Percentiles rank a stretch among this genome's conserved stretches.
phyloP scores from a whole-genome alignment of 2,113 vertebrate genomes.

The Podocnemis expansa region DNA sequence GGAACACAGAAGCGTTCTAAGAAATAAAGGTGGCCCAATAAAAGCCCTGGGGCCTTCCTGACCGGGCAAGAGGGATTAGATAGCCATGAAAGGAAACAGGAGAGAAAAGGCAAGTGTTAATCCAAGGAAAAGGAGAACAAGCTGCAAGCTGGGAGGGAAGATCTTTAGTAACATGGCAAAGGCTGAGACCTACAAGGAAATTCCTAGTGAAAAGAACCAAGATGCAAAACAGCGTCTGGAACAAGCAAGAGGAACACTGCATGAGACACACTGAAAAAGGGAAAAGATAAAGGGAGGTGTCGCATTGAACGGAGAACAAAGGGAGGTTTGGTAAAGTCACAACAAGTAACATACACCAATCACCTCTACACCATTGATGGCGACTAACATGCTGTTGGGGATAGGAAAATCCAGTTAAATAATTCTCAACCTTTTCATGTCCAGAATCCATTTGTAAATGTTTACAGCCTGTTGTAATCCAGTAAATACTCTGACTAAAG shows the following conservation, averaged over 20 bases:
- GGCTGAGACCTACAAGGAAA: neutral
- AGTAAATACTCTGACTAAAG: neutral
- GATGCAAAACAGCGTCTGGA: fast-evolving
- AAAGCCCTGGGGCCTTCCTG: neutral
- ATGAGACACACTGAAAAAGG: neutral
- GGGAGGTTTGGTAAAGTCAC: neutral
- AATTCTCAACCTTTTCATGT: neutral
- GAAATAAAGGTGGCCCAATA: neutral
- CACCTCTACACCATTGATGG: neutral
- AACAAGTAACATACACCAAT: neutral
- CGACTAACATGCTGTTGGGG: neutral
- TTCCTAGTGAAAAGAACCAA: neutral
- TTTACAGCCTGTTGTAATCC: neutral
- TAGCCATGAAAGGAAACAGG: neutral
- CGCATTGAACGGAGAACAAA: neutral
- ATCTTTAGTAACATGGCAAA: neutral
- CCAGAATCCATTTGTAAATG: neutral
- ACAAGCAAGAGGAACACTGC: too few species aligned
- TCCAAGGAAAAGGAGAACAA: neutral
- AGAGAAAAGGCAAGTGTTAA: neutral
- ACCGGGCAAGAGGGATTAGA: neutral
- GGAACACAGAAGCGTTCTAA: neutral
- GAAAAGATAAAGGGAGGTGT: neutral
- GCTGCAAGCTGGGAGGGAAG: neutral
- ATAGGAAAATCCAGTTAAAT: neutral